phyloP scores from a whole-genome alignment of 1,140 invertebrate genomes.

The Campoletis sonorensis region DNA sequence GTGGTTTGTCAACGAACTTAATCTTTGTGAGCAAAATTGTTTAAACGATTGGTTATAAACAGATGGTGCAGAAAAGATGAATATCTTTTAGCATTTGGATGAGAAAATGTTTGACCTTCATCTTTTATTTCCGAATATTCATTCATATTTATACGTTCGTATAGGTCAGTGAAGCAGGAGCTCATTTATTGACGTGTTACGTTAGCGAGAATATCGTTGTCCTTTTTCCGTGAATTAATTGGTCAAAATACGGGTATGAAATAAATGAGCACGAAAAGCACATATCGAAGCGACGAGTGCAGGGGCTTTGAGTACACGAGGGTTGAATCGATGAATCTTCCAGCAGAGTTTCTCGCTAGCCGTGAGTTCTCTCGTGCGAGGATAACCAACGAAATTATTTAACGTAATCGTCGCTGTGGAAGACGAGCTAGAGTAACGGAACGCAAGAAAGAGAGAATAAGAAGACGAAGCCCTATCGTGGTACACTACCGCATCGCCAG shows the following conservation, averaged over 20 bases:
- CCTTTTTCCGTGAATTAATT: no score
- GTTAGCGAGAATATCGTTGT: no score
- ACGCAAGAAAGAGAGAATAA: constrained; percentile 7
- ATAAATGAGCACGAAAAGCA: not conserved
- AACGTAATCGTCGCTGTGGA: constrained; percentile 32
- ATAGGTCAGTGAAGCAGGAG: no score
- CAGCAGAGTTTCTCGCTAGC: not conserved
- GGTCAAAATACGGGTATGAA: not conserved
- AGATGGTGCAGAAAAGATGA: no score
- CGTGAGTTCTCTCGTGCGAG: constrained; percentile 6
- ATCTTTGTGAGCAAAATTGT: no score
- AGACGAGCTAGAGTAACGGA: constrained; percentile 30
- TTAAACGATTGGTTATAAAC: no score
- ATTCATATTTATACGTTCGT: no score
- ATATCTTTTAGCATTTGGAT: no score
- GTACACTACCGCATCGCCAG: not conserved
- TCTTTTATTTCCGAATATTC: no score
- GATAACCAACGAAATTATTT: constrained; percentile 39
- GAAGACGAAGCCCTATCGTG: constrained; percentile 1
- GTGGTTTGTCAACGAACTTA: no score
- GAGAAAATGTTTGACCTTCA: no score
- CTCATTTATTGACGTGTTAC: no score
- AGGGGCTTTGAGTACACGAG: not conserved
- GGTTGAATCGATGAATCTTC: constrained; percentile 20
- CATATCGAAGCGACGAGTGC: not conserved